phyloP scores from a whole-genome alignment of 2,888 invertebrate genomes.

The Polia nebulosa region DNA sequence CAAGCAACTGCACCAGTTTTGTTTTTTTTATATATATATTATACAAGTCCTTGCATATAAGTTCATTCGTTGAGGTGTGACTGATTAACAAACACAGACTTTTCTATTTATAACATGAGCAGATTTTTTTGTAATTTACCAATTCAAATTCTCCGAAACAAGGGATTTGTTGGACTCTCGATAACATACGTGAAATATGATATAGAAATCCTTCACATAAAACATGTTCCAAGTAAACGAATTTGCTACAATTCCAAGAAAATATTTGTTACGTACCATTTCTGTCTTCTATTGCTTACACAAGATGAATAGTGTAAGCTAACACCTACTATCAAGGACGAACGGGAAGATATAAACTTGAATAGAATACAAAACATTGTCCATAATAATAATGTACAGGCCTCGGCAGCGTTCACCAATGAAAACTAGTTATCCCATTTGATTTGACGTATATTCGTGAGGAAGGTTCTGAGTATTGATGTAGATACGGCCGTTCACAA shows the following conservation, averaged over 20 bases:
- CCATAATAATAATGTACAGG: background rate
- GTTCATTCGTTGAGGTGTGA: too few species aligned
- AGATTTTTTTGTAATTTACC: too few species aligned
- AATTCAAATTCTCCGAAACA: background rate
- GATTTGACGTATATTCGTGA: background rate
- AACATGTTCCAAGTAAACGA: constrained; percentile 19
- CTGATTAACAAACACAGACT: too few species aligned
- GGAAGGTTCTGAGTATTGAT: too few species aligned
- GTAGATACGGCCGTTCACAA: too few species aligned
- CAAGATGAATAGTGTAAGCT: constrained; percentile 9
- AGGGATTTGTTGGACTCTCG: background rate
- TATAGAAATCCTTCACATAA: background rate
- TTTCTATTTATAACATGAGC: too few species aligned
- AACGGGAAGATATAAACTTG: background rate
- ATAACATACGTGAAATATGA: background rate
- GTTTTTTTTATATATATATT: too few species aligned
- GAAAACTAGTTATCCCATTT: background rate
- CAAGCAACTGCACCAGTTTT: too few species aligned
- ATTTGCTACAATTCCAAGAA: constrained; percentile 5
- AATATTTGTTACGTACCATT: background rate
- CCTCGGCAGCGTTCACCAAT: background rate
- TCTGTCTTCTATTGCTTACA: background rate
- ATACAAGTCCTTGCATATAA: too few species aligned
- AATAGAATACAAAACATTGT: constrained; percentile 2
- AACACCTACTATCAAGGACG: constrained; percentile 9